These are phyloP conservation scores for Alosa alosa DNA, from an alignment of 2,113 vertebrate species.

Conservation along the genomic window DNA sequence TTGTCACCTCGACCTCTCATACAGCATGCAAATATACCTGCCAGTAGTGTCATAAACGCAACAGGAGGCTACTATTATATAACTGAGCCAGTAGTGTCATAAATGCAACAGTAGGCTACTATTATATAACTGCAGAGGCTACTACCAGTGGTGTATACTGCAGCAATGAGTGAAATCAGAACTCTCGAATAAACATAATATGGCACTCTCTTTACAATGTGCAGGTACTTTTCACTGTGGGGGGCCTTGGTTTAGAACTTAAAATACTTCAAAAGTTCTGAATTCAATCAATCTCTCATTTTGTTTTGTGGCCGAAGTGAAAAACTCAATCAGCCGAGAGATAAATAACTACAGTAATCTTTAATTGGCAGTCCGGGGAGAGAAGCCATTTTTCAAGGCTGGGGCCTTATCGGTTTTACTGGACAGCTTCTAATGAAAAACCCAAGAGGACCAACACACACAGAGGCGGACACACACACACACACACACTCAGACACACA, in stretches of 20 bases:
- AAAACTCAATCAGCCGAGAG: neutral
- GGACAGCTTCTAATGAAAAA: slow-evolving; percentile 68
- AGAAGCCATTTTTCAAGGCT: slow-evolving; percentile 68
- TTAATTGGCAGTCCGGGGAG: slow-evolving; percentile 64
- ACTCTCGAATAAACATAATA: slow-evolving; percentile 1
- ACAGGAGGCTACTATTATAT: neutral
- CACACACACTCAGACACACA: slow-evolving; percentile 40
- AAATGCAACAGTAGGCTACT: neutral
- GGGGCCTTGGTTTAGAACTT: neutral
- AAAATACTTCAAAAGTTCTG: neutral
- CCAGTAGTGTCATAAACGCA: neutral
- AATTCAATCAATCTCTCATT: slow-evolving; percentile 19
- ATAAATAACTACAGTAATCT: slow-evolving; percentile 26
- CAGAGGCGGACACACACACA: slow-evolving; percentile 13
- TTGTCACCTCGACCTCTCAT: too few species aligned
- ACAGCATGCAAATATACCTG: neutral
- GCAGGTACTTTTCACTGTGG: neutral
- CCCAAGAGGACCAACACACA: slow-evolving; percentile 43
- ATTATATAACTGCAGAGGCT: neutral
- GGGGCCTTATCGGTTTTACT: slow-evolving; percentile 65
- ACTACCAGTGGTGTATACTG: neutral
- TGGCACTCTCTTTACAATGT: neutral
- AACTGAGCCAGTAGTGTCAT: neutral
- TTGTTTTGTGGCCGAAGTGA: slow-evolving; percentile 5
- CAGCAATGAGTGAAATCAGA: neutral